A percentile compares a stretch with the other conserved stretches of the same genome.
phyloP scores from a whole-genome alignment of 2,797 vertebrate species.

The Acanthornis magna region DNA sequence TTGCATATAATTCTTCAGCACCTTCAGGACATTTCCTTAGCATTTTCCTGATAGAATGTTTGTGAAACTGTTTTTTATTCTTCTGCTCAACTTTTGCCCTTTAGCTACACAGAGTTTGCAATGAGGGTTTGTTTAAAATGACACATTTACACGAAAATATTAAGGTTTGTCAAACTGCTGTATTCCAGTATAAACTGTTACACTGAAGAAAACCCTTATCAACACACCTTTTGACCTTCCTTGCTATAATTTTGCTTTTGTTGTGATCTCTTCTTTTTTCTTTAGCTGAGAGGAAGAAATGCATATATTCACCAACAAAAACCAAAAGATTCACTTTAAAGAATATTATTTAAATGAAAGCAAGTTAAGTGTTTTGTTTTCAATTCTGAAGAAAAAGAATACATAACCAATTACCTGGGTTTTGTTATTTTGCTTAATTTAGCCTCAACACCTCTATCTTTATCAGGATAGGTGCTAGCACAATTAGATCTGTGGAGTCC shows the following conservation, averaged over 20 bases:
- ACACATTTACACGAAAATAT: background rate
- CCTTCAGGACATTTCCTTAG: background rate
- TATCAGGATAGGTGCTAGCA: background rate
- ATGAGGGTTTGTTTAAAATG: background rate
- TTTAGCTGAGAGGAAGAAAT: background rate
- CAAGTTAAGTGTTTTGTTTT: background rate
- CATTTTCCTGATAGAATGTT: background rate
- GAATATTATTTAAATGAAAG: background rate
- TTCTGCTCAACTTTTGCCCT: background rate
- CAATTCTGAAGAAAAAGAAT: background rate
- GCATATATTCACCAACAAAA: background rate
- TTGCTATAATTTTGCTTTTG: background rate
- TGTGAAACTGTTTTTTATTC: background rate
- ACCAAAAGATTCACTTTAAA: background rate
- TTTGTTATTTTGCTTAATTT: background rate
- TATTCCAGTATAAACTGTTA: background rate
- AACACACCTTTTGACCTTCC: background rate
- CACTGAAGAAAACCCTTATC: background rate
- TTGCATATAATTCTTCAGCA: constrained; percentile 12
- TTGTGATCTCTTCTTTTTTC: background rate
- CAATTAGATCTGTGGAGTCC: background rate
- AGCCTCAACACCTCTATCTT: background rate
- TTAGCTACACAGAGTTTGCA: background rate
- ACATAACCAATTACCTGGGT: background rate
- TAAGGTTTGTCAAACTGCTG: background rate